Evolutionary conservation across 2,888 invertebrate genomes (phyloP).

Genomic region (Chorisops tibialis): DNA sequence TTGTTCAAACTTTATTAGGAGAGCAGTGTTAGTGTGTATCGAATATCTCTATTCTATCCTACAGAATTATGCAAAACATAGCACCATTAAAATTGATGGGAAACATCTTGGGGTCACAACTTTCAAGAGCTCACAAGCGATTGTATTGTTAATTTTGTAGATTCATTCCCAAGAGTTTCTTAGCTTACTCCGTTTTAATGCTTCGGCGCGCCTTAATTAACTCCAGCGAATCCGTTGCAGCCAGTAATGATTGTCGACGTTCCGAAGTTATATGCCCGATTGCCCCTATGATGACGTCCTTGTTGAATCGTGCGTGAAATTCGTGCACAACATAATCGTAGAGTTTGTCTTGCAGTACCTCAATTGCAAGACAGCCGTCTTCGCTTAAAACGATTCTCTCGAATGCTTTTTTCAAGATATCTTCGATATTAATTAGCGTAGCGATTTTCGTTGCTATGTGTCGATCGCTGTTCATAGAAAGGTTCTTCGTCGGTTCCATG

Average conservation of each 20-base stretch:
- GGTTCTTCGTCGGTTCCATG: not conserved
- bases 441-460: conserved; percentile 5
- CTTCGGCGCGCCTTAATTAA: not conserved
- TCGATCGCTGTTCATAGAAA: conserved; percentile 5
- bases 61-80: too few species aligned
- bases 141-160: not conserved
- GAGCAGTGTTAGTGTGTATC: too few species aligned
- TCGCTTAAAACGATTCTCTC: not conserved
- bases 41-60: too few species aligned
- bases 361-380: not conserved
- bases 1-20: too few species aligned
- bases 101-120: too few species aligned
- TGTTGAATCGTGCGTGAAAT: not conserved
- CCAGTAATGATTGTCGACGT: conserved; percentile 2
- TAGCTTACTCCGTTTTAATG: conserved; percentile 1
- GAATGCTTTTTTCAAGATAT: conserved; percentile 6
- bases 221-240: conserved; percentile 10
- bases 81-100: too few species aligned
- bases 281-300: not conserved
- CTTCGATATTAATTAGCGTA: not conserved
- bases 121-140: too few species aligned
- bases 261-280: not conserved
- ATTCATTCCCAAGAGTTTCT: not conserved
- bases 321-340: not conserved
- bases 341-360: not conserved